phyloP scores from a whole-genome alignment of 1,140 invertebrate species.

The Drosophila tristis region DNA sequence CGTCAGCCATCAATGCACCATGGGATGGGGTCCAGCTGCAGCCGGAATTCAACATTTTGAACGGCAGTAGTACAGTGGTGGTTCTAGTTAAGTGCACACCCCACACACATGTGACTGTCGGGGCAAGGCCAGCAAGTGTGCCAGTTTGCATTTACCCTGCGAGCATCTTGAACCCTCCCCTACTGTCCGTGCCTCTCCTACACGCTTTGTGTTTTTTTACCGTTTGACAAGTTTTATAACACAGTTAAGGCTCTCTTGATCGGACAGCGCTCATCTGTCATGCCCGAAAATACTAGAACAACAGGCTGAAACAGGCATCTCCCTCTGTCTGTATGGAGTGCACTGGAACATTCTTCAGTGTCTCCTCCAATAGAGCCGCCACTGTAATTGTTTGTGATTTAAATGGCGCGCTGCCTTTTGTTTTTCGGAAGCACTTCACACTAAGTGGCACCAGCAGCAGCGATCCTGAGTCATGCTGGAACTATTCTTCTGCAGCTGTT shows the following conservation, averaged over 20 bases:
- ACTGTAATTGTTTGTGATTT: too few species aligned
- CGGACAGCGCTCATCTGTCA: too few species aligned
- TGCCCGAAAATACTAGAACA: too few species aligned
- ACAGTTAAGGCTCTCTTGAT: slow-evolving; percentile 20
- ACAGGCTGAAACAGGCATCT: too few species aligned
- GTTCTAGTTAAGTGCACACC: slow-evolving; percentile 44
- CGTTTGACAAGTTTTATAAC: slow-evolving; percentile 20
- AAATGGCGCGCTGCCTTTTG: too few species aligned
- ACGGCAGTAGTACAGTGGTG: slow-evolving; percentile 38
- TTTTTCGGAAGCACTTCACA: too few species aligned
- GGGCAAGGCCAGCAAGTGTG: slow-evolving; percentile 46
- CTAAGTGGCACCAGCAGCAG: too few species aligned
- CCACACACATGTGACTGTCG: background rate
- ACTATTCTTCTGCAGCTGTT: slow-evolving; percentile 32
- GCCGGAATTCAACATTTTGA: slow-evolving; percentile 22
- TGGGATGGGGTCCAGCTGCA: slow-evolving; percentile 30
- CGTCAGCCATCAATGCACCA: slow-evolving; percentile 32
- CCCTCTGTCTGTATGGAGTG: too few species aligned
- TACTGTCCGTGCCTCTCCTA: slow-evolving; percentile 7
- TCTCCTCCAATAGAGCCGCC: too few species aligned
- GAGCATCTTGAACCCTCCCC: slow-evolving; percentile 39
- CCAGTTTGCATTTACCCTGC: slow-evolving; percentile 33
- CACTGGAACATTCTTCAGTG: too few species aligned
- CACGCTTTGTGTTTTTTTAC: background rate
- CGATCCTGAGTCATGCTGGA: slow-evolving; percentile 23